phyloP scores from a whole-genome alignment of 2,113 vertebrate species.

The Lontra canadensis region DNA sequence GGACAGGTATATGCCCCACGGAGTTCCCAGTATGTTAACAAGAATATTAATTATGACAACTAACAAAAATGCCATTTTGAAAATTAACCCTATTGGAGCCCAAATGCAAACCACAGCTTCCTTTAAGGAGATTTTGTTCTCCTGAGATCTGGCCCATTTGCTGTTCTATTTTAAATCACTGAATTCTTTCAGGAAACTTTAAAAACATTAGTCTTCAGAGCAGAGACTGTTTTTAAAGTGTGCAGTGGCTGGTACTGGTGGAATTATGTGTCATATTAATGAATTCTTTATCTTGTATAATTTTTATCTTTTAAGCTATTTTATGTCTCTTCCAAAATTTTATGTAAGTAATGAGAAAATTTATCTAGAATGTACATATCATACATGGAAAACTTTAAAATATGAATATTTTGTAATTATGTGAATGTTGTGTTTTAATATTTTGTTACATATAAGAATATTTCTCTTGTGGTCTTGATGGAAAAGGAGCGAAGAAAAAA shows the following conservation, averaged over 20 bases:
- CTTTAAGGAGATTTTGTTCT: slow-evolving; percentile 27
- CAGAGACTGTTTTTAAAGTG: slow-evolving; percentile 42
- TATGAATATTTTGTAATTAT: slow-evolving; percentile 36
- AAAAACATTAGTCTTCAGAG: not conserved
- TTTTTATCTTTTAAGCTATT: slow-evolving; percentile 43
- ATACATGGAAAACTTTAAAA: slow-evolving; percentile 48
- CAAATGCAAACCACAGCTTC: slow-evolving; percentile 5
- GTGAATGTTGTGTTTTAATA: slow-evolving; percentile 2
- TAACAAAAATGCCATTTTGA: slow-evolving; percentile 1
- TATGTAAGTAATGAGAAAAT: slow-evolving; percentile 11
- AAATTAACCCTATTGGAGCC: not conserved
- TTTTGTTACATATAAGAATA: not conserved
- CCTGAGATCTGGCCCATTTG: not conserved
- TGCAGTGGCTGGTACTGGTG: slow-evolving; percentile 9
- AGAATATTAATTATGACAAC: slow-evolving; percentile 4
- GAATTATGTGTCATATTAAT: slow-evolving; percentile 48
- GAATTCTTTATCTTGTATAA: slow-evolving; percentile 49
- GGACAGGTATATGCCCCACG: not conserved
- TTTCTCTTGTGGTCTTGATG: not conserved
- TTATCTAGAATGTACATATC: slow-evolving; percentile 23
- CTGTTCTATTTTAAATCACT: slow-evolving; percentile 13
- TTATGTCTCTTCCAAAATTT: slow-evolving; percentile 57
- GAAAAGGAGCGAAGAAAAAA: not conserved
- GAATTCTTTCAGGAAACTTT: not conserved
- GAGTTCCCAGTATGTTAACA: not conserved